Evolutionary conservation across 2,888 invertebrate species (phyloP).

Genomic region (Fabriciana adippe): DNA sequence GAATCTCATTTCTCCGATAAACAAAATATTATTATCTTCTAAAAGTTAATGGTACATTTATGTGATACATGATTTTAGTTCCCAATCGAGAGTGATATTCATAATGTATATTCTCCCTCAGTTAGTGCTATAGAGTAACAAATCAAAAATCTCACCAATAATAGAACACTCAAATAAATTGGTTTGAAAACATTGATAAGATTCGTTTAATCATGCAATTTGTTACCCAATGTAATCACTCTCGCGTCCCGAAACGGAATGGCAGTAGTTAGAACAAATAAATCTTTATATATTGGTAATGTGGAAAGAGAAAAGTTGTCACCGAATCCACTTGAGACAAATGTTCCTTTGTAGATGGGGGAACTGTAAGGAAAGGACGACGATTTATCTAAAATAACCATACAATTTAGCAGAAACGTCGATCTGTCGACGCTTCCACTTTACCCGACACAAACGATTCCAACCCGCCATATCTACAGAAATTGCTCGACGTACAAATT

Average conservation of each 20-base stretch:
- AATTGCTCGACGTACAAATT: slow-evolving; percentile 76
- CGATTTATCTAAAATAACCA: slow-evolving; percentile 80
- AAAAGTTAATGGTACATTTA: slow-evolving; percentile 11
- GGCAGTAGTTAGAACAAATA: slow-evolving; percentile 43
- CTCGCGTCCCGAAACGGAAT: slow-evolving; percentile 34
- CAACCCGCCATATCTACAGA: slow-evolving; percentile 73
- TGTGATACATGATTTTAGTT: slow-evolving; percentile 13
- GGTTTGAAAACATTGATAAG: slow-evolving; percentile 43
- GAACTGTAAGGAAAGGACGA: slow-evolving; percentile 68
- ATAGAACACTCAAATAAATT: slow-evolving; percentile 59
- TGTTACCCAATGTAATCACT: slow-evolving; percentile 40
- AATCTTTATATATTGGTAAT: slow-evolving; percentile 51
- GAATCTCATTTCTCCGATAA: not conserved
- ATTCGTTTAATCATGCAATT: slow-evolving; percentile 41
- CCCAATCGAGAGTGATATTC: slow-evolving; percentile 1
- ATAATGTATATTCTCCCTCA: slow-evolving; percentile 14
- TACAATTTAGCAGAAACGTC: slow-evolving; percentile 74
- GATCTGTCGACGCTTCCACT: slow-evolving; percentile 75
- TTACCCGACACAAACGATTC: slow-evolving; percentile 78
- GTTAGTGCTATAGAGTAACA: slow-evolving; percentile 27
- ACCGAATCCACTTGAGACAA: slow-evolving; percentile 70
- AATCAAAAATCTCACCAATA: slow-evolving; percentile 38
- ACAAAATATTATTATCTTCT: not conserved
- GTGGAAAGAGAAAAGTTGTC: slow-evolving; percentile 62
- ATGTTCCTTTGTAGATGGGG: slow-evolving; percentile 73